Evolutionary conservation across 2,113 vertebrate species (phyloP).

Genomic region (Vireo altiloquus): DNA sequence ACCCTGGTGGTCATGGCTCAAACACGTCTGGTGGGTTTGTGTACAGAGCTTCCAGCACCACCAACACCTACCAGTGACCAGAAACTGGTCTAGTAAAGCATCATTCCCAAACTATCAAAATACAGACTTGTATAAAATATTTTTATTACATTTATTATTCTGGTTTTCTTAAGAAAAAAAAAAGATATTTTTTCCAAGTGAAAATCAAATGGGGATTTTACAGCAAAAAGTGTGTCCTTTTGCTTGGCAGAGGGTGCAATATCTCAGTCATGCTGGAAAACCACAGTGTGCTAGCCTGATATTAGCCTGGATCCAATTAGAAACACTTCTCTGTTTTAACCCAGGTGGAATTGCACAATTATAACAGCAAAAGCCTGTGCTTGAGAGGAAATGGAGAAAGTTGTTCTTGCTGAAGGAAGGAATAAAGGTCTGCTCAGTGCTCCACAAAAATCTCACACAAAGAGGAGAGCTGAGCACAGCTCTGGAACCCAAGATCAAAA

Average conservation of each 20-base stretch:
- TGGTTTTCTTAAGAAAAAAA: neutral
- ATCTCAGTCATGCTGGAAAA: slow-evolving; percentile 32
- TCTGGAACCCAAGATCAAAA: neutral
- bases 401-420: slow-evolving; percentile 30
- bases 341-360: slow-evolving; percentile 44
- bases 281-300: neutral
- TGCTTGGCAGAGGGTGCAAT: slow-evolving; percentile 47
- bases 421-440: slow-evolving; percentile 5
- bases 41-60: neutral
- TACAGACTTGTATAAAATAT: neutral
- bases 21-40: neutral
- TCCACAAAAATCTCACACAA: neutral
- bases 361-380: slow-evolving; percentile 24
- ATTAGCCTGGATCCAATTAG: slow-evolving; percentile 55
- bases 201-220: slow-evolving; percentile 25
- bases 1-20: neutral
- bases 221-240: slow-evolving; percentile 29
- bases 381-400: slow-evolving; percentile 43
- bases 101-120: neutral
- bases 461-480: neutral
- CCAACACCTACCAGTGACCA: neutral
- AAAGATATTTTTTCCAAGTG: slow-evolving; percentile 11
- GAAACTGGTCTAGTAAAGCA: neutral
- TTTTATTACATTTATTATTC: slow-evolving; percentile 28
- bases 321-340: slow-evolving; percentile 46